Conservation (phyloP, 2,888 invertebrate species). For the Xestoiulus laeticollis region DNA sequence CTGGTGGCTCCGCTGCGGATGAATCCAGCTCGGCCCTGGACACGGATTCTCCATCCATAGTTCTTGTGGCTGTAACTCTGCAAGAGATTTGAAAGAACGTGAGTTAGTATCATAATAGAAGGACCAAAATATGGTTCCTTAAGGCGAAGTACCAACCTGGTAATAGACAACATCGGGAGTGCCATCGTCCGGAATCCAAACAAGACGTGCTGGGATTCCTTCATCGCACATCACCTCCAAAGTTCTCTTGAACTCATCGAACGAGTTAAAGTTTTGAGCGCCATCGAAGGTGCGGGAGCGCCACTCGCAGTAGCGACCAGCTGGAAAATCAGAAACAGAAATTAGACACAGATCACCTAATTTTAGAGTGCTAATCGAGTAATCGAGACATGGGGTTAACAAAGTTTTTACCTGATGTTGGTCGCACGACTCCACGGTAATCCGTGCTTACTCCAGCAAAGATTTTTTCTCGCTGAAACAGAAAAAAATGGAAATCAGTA, state of each 20-base stretch:
- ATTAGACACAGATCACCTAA: background rate
- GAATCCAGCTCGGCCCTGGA: conserved; percentile 52
- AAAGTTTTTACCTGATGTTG: conserved; percentile 74
- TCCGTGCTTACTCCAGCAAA: conserved; percentile 84
- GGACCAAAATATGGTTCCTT: background rate
- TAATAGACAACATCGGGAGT: conserved; percentile 88
- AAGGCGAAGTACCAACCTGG: conserved; percentile 72
- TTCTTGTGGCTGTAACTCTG: conserved; percentile 55
- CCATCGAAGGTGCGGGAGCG: conserved; percentile 79
- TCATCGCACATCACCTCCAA: conserved; percentile 77
- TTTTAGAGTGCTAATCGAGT: no score
- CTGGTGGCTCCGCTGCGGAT: conserved; percentile 5
- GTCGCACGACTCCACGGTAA: conserved; percentile 78
- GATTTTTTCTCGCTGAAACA: conserved; percentile 71
- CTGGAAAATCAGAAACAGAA: conserved; percentile 63
- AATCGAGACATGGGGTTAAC: background rate
- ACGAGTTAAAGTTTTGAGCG: conserved; percentile 71
- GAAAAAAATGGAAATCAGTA: background rate
- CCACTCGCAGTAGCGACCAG: conserved; percentile 89
- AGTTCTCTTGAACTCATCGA: conserved; percentile 80
- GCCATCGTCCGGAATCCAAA: conserved; percentile 86
- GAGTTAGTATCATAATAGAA: background rate
- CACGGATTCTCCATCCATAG: conserved; percentile 50
- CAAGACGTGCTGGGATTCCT: conserved; percentile 76
- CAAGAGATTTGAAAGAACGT: background rate